Percentiles rank a stretch among this genome's conserved stretches.
Conservation (phyloP, 2,797 vertebrate genomes). For the Bradypodion ventrale region DNA sequence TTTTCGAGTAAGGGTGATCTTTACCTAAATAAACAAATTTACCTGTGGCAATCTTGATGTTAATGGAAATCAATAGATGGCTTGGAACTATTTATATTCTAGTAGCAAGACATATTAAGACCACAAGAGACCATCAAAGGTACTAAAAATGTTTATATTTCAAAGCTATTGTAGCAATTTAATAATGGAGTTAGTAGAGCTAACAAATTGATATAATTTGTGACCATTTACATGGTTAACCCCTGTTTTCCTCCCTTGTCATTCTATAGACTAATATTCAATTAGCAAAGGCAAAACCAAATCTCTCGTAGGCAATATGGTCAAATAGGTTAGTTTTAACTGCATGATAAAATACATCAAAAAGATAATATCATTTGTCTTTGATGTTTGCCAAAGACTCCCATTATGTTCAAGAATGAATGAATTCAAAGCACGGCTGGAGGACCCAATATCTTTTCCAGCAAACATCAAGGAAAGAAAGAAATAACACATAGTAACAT, state of each 20-base stretch:
- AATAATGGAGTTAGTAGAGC: background rate
- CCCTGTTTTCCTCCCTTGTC: background rate
- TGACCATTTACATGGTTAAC: background rate
- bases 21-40: too few species aligned
- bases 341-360: slow-evolving; percentile 67
- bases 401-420: slow-evolving; percentile 66
- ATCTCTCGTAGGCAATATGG: slow-evolving; percentile 60
- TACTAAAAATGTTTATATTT: background rate
- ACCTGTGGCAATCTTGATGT: background rate
- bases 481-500: slow-evolving; percentile 40
- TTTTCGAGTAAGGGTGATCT: too few species aligned
- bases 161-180: background rate
- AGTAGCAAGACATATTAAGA: background rate
- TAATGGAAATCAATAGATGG: background rate
- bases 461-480: slow-evolving; percentile 40
- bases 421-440: slow-evolving; percentile 55
- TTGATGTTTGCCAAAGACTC: slow-evolving; percentile 67
- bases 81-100: background rate
- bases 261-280: slow-evolving; percentile 24
- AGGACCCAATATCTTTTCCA: slow-evolving; percentile 48
- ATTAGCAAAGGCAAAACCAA: slow-evolving; percentile 46
- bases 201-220: accelerated
- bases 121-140: background rate
- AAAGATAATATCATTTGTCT: slow-evolving; percentile 59
- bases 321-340: slow-evolving; percentile 65